phyloP scores from a whole-genome alignment of 2,113 vertebrate species.

The Elanus axillaris region DNA sequence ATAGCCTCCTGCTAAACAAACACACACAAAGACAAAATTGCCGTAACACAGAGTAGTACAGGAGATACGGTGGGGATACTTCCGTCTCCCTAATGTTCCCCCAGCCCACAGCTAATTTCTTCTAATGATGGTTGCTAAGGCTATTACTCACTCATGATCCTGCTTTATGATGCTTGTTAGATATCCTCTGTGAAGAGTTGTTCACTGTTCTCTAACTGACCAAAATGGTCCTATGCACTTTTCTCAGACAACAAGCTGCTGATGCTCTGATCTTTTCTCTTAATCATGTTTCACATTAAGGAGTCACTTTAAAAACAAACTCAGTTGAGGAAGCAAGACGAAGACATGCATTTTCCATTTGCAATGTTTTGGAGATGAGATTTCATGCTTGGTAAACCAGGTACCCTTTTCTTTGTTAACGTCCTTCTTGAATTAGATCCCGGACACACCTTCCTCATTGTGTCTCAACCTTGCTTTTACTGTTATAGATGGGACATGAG shows the following conservation, averaged over 20 bases:
- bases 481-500: neutral
- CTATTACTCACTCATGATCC: neutral
- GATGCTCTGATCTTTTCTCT: neutral
- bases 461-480: neutral
- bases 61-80: neutral
- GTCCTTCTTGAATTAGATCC: neutral
- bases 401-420: neutral
- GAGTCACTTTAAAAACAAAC: neutral
- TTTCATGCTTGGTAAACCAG: neutral
- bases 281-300: neutral
- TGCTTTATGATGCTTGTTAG: neutral
- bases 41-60: neutral
- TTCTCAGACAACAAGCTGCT: neutral
- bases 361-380: neutral
- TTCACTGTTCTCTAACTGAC: neutral
- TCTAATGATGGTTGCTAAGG: neutral
- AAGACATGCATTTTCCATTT: neutral
- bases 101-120: neutral
- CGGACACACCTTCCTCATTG: neutral
- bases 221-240: neutral
- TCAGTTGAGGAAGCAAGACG: neutral
- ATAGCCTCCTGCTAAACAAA: neutral
- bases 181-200: neutral
- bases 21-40: neutral
- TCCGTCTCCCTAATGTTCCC: neutral